phyloP scores from a whole-genome alignment of 2,113 vertebrate species.

The Cottus gobio region DNA sequence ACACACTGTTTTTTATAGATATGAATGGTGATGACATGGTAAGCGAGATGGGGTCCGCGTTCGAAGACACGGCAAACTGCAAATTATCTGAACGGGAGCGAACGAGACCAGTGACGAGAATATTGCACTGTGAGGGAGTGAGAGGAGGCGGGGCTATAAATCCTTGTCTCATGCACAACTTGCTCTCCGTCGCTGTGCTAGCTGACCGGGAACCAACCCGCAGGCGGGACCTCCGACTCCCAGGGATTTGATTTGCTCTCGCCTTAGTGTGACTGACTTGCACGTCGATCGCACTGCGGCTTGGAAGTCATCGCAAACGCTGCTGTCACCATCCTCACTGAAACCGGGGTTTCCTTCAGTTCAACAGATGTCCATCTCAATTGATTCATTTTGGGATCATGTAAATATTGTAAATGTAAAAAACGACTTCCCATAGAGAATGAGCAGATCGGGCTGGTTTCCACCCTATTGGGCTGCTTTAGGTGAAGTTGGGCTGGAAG shows the following conservation, averaged over 20 bases:
- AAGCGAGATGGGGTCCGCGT: too few relatives aligned
- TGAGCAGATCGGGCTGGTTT: not conserved
- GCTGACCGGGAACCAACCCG: too few relatives aligned
- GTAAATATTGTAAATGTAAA: not conserved
- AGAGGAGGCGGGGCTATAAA: not conserved
- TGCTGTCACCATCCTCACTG: not conserved
- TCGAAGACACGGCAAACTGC: not conserved
- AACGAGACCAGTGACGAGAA: not conserved
- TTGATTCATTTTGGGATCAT: not conserved
- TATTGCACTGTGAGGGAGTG: not conserved
- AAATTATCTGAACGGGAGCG: not conserved
- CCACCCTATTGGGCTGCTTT: too few relatives aligned
- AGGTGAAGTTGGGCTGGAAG: too few relatives aligned
- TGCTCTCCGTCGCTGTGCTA: too few relatives aligned
- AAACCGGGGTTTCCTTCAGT: not conserved
- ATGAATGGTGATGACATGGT: too few relatives aligned
- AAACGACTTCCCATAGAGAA: not conserved
- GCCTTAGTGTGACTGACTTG: not conserved
- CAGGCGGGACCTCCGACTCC: too few relatives aligned
- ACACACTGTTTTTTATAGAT: too few relatives aligned
- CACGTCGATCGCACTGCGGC: too few relatives aligned
- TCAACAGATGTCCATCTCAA: not conserved
- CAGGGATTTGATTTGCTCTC: too few relatives aligned
- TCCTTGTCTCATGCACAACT: not conserved
- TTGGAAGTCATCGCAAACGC: conserved; percentile 1